These are phyloP conservation scores for Aulostomus chinensis DNA, from an alignment of 2,797 vertebrate species.

Conservation along the genomic window DNA sequence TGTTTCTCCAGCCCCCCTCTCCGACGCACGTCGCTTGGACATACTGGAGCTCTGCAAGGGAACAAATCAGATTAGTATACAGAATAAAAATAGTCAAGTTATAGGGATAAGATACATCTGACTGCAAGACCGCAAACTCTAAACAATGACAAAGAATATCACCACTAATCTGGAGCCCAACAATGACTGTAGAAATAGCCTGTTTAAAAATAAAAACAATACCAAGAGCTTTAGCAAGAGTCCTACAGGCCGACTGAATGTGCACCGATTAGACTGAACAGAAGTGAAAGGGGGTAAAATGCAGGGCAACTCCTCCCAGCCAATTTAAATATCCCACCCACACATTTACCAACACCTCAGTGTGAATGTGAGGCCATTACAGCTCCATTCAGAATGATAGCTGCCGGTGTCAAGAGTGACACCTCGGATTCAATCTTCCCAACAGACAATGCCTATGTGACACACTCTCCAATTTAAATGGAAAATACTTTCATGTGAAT, in stretches of 20 bases:
- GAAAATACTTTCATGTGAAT: conserved; percentile 29
- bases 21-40: conserved; percentile 94
- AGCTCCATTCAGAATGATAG: conserved; percentile 70
- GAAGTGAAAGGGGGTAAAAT: conserved; percentile 47
- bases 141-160: neutral
- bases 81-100: conserved; percentile 44
- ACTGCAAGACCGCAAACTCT: conserved; percentile 1
- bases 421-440: conserved; percentile 63
- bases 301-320: conserved; percentile 64
- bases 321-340: conserved; percentile 67
- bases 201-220: conserved; percentile 16
- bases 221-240: conserved; percentile 2
- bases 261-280: conserved; percentile 35
- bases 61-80: conserved; percentile 56
- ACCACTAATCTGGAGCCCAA: conserved; percentile 5
- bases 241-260: conserved; percentile 15
- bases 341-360: conserved; percentile 68
- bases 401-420: conserved; percentile 64
- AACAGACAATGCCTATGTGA: conserved; percentile 38
- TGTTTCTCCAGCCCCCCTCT: conserved; percentile 95
- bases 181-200: conserved; percentile 12
- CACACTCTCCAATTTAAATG: conserved; percentile 55
- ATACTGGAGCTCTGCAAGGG: conserved; percentile 84
- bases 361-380: conserved; percentile 75
- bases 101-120: conserved; percentile 25